Evolutionary conservation across 2,888 invertebrate species (phyloP).

Genomic region (Plusia festucae): DNA sequence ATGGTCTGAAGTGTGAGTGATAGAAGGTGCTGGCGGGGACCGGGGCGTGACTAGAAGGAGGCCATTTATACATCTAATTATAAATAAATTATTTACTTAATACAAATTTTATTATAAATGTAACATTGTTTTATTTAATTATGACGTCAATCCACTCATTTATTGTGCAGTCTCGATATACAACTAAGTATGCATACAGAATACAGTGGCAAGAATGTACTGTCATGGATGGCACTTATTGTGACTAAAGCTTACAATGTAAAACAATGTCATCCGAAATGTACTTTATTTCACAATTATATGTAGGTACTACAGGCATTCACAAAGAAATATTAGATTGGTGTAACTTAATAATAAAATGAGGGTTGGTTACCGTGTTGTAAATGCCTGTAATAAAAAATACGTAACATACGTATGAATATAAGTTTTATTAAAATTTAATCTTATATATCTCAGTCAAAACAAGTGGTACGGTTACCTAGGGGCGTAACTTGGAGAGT

Average conservation of each 20-base stretch:
- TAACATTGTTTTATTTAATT: conserved; percentile 54
- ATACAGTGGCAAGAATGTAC: conserved; percentile 54
- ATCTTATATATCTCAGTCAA: conserved; percentile 44
- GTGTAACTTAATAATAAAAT: conserved; percentile 35
- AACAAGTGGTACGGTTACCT: conserved; percentile 65
- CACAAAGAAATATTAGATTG: conserved; percentile 39
- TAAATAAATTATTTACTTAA: conserved; percentile 67
- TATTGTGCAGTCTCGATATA: conserved; percentile 32
- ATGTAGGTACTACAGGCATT: conserved; percentile 27
- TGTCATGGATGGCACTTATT: conserved; percentile 61
- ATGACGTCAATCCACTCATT: conserved; percentile 24
- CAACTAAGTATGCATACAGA: conserved; percentile 37
- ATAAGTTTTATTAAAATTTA: conserved; percentile 4
- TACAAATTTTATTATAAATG: conserved; percentile 61
- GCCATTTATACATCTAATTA: conserved; percentile 61
- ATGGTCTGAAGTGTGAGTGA: conserved; percentile 50
- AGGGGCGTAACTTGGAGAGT: conserved; percentile 86
- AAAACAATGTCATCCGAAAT: conserved; percentile 41
- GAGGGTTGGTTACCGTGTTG: conserved; percentile 16
- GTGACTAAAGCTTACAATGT: conserved; percentile 60
- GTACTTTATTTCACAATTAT: conserved; percentile 31
- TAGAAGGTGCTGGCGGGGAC: conserved; percentile 63
- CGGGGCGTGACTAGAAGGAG: conserved; percentile 45
- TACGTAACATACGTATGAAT: conserved; percentile 13
- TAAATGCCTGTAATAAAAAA: conserved; percentile 31